A percentile compares a stretch with the other conserved stretches of the same genome.
Evolutionary conservation across 1,140 invertebrate genomes (phyloP).

Genomic region (Cydia pomonella): DNA sequence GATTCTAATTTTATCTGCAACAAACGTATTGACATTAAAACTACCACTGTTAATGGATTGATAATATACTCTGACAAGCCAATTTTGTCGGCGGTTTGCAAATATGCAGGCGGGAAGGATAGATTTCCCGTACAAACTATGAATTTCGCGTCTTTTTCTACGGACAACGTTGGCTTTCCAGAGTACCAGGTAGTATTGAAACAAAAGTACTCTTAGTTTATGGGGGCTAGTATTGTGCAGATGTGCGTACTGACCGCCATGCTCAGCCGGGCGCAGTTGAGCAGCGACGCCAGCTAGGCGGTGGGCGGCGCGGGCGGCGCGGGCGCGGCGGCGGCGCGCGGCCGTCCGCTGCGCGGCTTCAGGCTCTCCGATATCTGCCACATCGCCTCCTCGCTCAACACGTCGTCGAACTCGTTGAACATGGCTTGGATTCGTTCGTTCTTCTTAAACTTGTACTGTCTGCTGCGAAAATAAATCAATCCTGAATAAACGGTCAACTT

Average conservation of each 20-base stretch:
- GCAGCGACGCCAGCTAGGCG: constrained; percentile 33
- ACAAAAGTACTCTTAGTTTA: too few relatives aligned
- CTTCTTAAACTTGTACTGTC: constrained; percentile 92
- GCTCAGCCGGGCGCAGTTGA: constrained; percentile 22
- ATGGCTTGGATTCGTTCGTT: constrained; percentile 96
- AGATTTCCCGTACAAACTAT: too few relatives aligned
- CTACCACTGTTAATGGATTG: not conserved
- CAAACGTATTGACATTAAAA: constrained; percentile 27
- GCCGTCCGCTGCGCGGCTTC: constrained; percentile 90
- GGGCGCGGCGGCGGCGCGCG: constrained; percentile 47
- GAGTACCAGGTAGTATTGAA: too few relatives aligned
- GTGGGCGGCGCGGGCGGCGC: constrained; percentile 44
- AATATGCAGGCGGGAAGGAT: too few relatives aligned
- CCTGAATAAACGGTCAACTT: not conserved
- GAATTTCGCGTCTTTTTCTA: too few relatives aligned
- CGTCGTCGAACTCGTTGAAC: constrained; percentile 98
- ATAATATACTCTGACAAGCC: too few relatives aligned
- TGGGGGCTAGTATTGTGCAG: too few relatives aligned
- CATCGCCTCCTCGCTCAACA: constrained; percentile 96
- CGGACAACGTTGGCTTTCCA: too few relatives aligned
- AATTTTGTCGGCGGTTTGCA: too few relatives aligned
- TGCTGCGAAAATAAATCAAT: constrained; percentile 48
- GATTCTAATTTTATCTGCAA: constrained; percentile 61
- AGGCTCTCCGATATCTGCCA: constrained; percentile 98
- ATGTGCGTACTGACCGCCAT: constrained; percentile 10